These are phyloP conservation scores for Uloborus plumipes DNA, from an alignment of 2,888 invertebrate species.

Conservation along the genomic window DNA sequence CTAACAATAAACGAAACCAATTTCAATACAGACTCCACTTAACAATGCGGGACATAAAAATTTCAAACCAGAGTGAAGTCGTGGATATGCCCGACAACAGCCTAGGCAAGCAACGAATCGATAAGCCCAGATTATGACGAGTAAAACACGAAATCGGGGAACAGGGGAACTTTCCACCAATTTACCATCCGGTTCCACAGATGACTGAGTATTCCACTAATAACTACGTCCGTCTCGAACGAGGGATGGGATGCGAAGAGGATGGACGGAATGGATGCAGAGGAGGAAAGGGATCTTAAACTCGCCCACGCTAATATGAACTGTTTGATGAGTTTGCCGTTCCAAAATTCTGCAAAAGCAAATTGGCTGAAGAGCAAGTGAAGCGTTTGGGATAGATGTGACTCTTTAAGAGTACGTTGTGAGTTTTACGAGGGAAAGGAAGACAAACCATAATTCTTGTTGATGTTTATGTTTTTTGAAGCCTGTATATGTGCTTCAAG, in stretches of 20 bases:
- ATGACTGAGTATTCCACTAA: slow-evolving; percentile 38
- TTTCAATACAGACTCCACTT: no score
- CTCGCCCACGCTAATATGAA: slow-evolving; percentile 29
- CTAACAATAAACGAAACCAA: no score
- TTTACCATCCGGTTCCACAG: slow-evolving; percentile 27
- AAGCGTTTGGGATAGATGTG: slow-evolving; percentile 12
- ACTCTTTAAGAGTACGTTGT: neutral
- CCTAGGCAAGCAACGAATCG: slow-evolving; percentile 3
- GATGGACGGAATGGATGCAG: neutral
- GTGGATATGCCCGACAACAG: no score
- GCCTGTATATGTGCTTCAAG: neutral
- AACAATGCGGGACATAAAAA: no score
- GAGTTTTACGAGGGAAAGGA: slow-evolving; percentile 12
- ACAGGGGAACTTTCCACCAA: slow-evolving; percentile 36
- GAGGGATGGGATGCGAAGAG: neutral
- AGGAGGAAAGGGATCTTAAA: slow-evolving; percentile 18
- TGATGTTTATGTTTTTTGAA: slow-evolving; percentile 15
- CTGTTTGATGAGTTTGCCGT: slow-evolving; percentile 37
- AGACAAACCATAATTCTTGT: slow-evolving; percentile 16
- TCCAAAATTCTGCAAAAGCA: slow-evolving; percentile 30
- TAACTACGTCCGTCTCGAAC: slow-evolving; percentile 17
- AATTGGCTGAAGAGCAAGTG: slow-evolving; percentile 32
- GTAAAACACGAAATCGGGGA: slow-evolving; percentile 14
- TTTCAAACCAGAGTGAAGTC: no score
- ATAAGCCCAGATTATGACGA: slow-evolving; percentile 4